Conservation (phyloP, 2,888 invertebrate species). For the Dioctria rufipes region DNA sequence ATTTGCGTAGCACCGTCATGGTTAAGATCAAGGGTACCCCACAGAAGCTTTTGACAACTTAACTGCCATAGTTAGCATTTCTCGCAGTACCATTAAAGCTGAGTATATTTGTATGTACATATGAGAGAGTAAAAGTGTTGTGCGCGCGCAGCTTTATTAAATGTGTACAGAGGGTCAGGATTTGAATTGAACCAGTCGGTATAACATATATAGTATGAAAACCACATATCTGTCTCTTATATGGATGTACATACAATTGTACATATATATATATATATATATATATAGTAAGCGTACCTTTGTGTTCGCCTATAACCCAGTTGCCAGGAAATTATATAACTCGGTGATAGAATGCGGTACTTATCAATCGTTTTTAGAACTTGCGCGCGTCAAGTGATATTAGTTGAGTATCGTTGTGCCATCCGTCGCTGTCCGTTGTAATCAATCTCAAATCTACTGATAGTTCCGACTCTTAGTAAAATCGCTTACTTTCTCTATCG, state of each 20-base stretch:
- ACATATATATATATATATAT: background rate
- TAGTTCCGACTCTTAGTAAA: no score
- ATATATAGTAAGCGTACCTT: background rate
- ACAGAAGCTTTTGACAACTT: no score
- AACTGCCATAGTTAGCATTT: no score
- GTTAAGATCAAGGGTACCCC: no score
- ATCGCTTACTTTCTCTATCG: no score
- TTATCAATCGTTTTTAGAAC: conserved; percentile 48
- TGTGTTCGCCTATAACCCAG: conserved; percentile 35
- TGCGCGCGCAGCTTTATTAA: no score
- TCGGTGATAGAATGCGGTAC: conserved; percentile 39
- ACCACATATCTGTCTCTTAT: background rate
- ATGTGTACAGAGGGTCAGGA: conserved; percentile 17
- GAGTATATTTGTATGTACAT: no score
- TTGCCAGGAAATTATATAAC: conserved; percentile 53
- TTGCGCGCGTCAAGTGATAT: conserved; percentile 23
- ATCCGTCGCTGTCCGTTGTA: background rate
- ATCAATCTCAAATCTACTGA: no score
- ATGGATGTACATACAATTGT: no score
- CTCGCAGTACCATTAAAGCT: no score
- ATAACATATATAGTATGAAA: background rate
- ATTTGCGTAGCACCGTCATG: no score
- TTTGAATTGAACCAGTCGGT: conserved; percentile 1
- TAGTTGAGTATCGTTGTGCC: background rate
- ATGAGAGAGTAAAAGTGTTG: no score